Evolutionary conservation across 53 echinoderm and acorn worm species (phyloP), one percentile per base, ranked within the genome.

Genomic region (Luidia sarsii): DNA sequence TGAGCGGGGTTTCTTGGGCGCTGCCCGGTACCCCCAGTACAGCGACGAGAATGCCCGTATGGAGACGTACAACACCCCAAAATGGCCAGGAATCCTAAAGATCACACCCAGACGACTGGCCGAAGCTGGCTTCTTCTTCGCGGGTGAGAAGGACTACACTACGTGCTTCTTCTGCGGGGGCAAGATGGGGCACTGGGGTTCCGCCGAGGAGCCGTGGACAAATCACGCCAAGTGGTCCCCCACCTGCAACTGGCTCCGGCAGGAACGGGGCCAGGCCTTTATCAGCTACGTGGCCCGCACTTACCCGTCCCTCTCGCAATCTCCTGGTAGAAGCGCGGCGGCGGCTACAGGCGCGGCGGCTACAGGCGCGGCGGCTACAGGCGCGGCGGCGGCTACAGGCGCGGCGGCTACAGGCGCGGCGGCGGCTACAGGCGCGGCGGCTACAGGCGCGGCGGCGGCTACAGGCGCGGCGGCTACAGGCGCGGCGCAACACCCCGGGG

Each of bases 211-310:
- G 39, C 94, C 94, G 21, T 94, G 94, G 94, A 89, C 89, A 21
- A 94, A 99, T 39, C 99, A 99, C 54, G 99, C 99, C 71, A 89
- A 87, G 57, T 94, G 99, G 94, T 99, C 91, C 59, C 88, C 94
- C 6, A 54, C 65, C 37, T 99, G 99, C 71, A 91, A 91, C 16
- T 99, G 93, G 91, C 56, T 99, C 4, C 52, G 85, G 15, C 94
- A 94, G 39, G 91, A 99, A 67, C 71, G 99, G 50, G 99, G 99
- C 7, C 87, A 75, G 50, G 63, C 85, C 0, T 99, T 91, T 49
- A 89, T 99, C 34, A 67, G 79, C 25, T 83, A 91, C 30, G 87
- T 91, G 3, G 62, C 68, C 3, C 61, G 50, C 33, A 79, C 67
- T 27, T 77, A 66, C 37, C 86, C 77, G n/a, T n/a, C n/a, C n/a